Conservation (phyloP, 1,140 invertebrate species). For the Penaeus chinensis region DNA sequence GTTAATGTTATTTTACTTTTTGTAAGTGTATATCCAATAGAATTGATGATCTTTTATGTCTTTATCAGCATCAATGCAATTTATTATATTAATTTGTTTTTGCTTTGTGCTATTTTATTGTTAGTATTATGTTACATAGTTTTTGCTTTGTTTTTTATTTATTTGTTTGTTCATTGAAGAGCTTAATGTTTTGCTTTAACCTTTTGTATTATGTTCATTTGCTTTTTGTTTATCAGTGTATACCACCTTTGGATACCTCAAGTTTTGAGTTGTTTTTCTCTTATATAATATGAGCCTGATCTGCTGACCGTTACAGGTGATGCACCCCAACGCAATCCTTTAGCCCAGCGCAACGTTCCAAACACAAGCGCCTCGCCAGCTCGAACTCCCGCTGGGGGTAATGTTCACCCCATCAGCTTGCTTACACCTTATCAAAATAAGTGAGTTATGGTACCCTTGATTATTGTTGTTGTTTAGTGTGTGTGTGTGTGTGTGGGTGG, state of each 20-base stretch:
- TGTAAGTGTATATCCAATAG: no score
- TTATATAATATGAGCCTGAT: conserved; percentile 52
- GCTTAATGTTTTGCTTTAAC: no score
- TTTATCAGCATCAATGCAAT: no score
- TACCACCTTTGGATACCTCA: no score
- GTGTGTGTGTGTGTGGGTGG: background rate
- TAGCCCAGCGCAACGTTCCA: conserved; percentile 45
- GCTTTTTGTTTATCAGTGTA: background rate
- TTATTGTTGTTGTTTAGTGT: background rate
- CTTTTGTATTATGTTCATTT: no score
- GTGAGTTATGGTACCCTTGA: conserved; percentile 68
- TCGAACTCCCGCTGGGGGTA: conserved; percentile 44
- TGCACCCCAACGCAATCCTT: conserved; percentile 39
- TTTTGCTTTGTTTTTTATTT: no score
- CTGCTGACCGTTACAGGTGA: conserved; percentile 58
- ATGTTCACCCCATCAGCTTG: conserved; percentile 77
- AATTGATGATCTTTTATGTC: no score
- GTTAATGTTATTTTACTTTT: no score
- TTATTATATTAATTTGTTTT: no score
- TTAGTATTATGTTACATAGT: no score
- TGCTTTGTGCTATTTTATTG: no score
- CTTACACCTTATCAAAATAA: conserved; percentile 92
- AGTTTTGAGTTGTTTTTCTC: background rate
- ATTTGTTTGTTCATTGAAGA: no score
- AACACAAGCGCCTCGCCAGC: background rate